Conservation (phyloP, 2,888 invertebrate genomes). For the Euspilapteryx auroguttella region DNA sequence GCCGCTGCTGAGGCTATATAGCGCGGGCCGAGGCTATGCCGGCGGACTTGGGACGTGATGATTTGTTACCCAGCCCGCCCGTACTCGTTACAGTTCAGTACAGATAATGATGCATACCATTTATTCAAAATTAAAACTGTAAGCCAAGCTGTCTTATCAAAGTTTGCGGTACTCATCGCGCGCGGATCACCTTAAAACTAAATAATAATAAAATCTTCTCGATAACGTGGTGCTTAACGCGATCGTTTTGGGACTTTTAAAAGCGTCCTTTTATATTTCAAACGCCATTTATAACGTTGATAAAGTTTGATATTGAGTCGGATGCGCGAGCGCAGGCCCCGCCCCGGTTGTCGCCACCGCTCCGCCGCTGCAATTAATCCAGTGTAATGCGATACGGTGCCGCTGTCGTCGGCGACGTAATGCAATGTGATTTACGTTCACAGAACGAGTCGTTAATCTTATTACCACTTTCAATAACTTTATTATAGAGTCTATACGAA, state of each 20-base stretch:
- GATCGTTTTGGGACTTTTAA: too few species aligned
- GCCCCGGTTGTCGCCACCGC: slow-evolving; percentile 28
- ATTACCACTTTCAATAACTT: slow-evolving; percentile 60
- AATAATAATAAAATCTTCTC: too few species aligned
- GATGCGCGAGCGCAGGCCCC: slow-evolving; percentile 21
- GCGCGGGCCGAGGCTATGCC: slow-evolving; percentile 13
- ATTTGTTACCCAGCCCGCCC: slow-evolving; percentile 37
- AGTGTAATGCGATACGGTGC: slow-evolving; percentile 51
- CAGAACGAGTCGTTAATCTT: slow-evolving; percentile 53
- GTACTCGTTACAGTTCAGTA: slow-evolving; percentile 36
- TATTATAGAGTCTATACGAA: slow-evolving; percentile 34
- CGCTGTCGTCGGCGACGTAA: slow-evolving; percentile 52
- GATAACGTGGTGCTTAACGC: too few species aligned
- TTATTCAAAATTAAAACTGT: slow-evolving; percentile 33
- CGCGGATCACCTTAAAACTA: too few species aligned
- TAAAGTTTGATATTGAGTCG: slow-evolving; percentile 8
- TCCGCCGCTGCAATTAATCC: slow-evolving; percentile 48
- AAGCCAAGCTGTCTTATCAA: slow-evolving; percentile 30
- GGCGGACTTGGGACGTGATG: slow-evolving; percentile 20
- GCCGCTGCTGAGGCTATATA: too few species aligned
- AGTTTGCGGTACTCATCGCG: too few species aligned
- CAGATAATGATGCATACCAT: slow-evolving; percentile 44
- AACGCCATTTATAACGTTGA: slow-evolving; percentile 1
- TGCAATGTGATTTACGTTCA: slow-evolving; percentile 54
- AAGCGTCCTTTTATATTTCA: neutral